Evolutionary conservation across 2,797 vertebrate genomes (phyloP).

Genomic region (Caiman crocodilus): DNA sequence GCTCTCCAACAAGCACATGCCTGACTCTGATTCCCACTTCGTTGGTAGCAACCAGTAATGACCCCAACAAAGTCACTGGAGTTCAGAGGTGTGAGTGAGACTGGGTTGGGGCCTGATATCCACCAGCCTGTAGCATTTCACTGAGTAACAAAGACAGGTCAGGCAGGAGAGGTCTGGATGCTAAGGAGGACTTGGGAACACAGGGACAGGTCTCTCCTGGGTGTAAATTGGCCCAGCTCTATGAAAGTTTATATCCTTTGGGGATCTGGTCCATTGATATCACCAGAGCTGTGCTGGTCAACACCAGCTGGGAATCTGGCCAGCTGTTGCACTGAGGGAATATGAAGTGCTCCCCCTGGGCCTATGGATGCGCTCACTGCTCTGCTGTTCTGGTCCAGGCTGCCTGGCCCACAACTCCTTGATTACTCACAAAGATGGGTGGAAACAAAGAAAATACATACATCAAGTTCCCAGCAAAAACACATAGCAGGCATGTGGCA

Average conservation of each 20-base stretch:
- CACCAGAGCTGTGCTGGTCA: neutral
- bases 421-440: neutral
- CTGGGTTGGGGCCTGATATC: too few relatives aligned
- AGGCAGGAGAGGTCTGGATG: neutral
- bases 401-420: neutral
- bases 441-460: neutral
- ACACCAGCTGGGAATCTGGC: neutral
- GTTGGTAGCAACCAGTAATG: too few relatives aligned
- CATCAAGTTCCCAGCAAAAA: neutral
- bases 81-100: too few relatives aligned
- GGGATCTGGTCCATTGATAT: neutral
- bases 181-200: neutral
- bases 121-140: neutral
- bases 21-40: too few relatives aligned
- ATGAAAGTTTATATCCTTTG: neutral
- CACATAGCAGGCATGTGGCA: neutral
- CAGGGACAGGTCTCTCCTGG: neutral
- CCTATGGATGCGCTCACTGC: neutral
- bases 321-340: neutral
- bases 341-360: neutral
- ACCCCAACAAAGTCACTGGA: too few relatives aligned
- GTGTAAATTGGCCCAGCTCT: neutral
- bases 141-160: neutral
- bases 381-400: neutral
- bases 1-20: too few relatives aligned